Evolutionary conservation across 2,797 vertebrate genomes (phyloP).

Genomic region (Echiichthys vipera): DNA sequence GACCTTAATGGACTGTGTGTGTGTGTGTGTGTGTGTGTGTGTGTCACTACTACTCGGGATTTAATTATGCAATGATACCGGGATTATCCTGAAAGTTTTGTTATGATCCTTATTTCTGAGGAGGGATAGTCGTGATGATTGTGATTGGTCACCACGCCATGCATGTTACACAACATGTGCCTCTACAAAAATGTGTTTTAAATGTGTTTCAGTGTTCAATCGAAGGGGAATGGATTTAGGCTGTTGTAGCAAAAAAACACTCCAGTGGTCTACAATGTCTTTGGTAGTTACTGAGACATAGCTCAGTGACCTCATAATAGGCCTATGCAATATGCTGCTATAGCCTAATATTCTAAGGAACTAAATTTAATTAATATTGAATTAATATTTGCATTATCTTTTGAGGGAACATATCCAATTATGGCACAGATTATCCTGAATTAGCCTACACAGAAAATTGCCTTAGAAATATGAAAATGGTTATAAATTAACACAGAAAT

Average conservation of each 20-base stretch:
- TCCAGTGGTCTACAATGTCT: neutral
- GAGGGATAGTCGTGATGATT: neutral
- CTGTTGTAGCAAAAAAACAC: neutral
- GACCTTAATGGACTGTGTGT: neutral
- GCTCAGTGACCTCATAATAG: neutral
- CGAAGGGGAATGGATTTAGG: neutral
- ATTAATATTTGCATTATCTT: neutral
- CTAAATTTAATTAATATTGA: neutral
- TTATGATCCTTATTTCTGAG: too few species aligned
- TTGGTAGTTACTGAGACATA: neutral
- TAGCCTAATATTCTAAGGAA: neutral
- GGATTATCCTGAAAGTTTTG: constrained; percentile 18
- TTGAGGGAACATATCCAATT: neutral
- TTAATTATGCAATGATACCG: neutral
- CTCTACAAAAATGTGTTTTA: neutral
- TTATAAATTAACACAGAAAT: neutral
- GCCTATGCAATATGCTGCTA: neutral
- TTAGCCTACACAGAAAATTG: neutral
- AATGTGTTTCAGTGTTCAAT: neutral
- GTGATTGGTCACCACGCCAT: constrained; percentile 32
- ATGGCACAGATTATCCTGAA: too few species aligned
- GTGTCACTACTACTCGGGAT: neutral
- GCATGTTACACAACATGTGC: constrained; percentile 12
- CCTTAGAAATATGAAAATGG: neutral
- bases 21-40: too few species aligned